Base-by-base conservation (phyloP, 2,113 vertebrate species). In the Alexandromys fortis region DNA sequence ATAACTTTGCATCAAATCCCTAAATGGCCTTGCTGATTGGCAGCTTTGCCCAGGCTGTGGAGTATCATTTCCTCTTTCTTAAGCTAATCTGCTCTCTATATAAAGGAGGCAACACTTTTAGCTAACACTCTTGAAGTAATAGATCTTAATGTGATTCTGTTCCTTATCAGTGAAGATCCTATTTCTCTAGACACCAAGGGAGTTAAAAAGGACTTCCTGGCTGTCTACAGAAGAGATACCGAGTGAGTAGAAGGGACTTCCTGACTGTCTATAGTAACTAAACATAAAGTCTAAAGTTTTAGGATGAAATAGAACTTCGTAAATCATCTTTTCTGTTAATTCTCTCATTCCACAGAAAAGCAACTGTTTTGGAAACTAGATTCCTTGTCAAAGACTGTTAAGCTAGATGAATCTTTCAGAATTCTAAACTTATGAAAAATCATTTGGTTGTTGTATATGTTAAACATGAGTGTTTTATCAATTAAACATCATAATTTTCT, bases 1-100 rank as follows among this genome's bases (percentile, higher is more conserved):
- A 98, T 97, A 97, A 97, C 94, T 96, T 96, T 95, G 92, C 94
- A 97, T 97, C 96, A 89, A 95, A 95, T 97, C 91, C 88, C 92
- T 96, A 92, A 96, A 95, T 89, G 94, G 96, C 86, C 96, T 95
- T 86, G 47, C 77, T 98, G 97, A 97, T 94, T 96, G 97, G 91
- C 96, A 97, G 95, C 67, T 82, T 38, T 95, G 92, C 91, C 77
- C 58, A 58, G 82, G 82, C 82, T 92, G 81, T 91, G 77, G 92
- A 91, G 86, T 45, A 88, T 73, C 76, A 67, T 83, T 95, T 94
- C 92, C 86, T 94, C 81, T 81, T 85, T 82, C 88, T 96, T 28
- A 92, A 70, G 72, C 90, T 38, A 58, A 61, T 97, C 86, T 86
- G 72, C 92, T 85, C 92, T 96, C 68, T 93, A 35, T 55, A 94